Evolutionary conservation across 2,797 vertebrate species (phyloP).

Genomic region (Lophius americanus): DNA sequence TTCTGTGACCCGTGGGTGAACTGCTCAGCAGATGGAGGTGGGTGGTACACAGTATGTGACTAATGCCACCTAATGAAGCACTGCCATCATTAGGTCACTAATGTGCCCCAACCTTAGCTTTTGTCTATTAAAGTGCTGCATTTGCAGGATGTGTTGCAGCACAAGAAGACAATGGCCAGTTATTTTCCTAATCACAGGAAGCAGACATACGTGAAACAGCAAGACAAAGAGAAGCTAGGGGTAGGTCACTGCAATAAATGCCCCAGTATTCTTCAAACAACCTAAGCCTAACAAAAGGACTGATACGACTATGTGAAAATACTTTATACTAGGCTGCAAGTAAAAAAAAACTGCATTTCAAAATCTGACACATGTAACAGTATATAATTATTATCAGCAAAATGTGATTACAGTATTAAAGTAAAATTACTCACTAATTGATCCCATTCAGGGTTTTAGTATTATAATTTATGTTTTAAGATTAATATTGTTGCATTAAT

Average conservation of each 20-base stretch:
- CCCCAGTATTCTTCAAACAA: neutral
- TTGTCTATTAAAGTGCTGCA: neutral
- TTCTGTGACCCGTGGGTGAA: slow-evolving; percentile 21
- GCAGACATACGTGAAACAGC: neutral
- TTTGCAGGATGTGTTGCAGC: neutral
- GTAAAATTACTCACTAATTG: no score
- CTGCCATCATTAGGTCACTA: slow-evolving; percentile 21
- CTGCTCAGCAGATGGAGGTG: slow-evolving; percentile 29
- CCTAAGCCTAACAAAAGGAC: no score
- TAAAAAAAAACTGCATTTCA: no score
- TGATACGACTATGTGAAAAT: no score
- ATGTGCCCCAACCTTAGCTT: slow-evolving; percentile 18
- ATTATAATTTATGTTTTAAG: no score
- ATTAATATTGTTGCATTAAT: no score
- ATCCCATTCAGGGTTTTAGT: no score
- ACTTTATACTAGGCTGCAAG: no score
- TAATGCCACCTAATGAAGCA: neutral
- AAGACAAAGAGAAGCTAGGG: neutral
- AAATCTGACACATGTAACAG: no score
- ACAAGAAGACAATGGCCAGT: neutral
- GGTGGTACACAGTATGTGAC: slow-evolving; percentile 1
- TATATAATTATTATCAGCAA: no score
- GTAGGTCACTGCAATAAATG: neutral
- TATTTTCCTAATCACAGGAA: neutral
- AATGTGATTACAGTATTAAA: no score